phyloP scores from a whole-genome alignment of 2,113 vertebrate genomes.

The Mellivora capensis region DNA sequence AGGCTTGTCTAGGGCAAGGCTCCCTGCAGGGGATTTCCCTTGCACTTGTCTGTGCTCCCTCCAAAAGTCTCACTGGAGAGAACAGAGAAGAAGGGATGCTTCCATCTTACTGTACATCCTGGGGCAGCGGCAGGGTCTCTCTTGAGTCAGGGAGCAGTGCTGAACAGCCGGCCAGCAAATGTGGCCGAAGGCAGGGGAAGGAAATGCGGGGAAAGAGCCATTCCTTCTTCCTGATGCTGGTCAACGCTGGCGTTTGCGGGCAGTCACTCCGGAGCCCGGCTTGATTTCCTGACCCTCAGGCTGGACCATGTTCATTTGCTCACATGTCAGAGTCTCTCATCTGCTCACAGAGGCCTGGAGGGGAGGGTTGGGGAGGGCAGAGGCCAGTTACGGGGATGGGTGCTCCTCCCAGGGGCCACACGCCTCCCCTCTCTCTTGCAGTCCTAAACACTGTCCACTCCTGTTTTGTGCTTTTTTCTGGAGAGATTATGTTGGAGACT shows the following conservation, averaged over 20 bases:
- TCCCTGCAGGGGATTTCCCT: not conserved
- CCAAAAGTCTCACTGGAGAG: not conserved
- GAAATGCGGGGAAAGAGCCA: accelerated
- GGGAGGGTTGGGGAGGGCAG: not conserved
- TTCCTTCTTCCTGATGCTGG: not conserved
- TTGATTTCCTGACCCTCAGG: not conserved
- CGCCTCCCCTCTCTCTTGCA: not conserved
- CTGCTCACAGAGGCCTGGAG: not conserved
- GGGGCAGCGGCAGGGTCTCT: not conserved
- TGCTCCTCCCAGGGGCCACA: not conserved
- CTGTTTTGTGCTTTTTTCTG: not conserved
- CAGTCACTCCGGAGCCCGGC: accelerated
- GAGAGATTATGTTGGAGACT: not conserved
- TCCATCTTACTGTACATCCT: not conserved
- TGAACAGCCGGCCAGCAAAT: not conserved
- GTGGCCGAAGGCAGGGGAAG: not conserved
- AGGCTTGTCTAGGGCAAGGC: not conserved
- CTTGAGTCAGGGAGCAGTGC: not conserved
- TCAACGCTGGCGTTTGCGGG: accelerated
- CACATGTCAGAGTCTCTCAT: not conserved
- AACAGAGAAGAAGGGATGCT: not conserved
- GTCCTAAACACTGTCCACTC: not conserved
- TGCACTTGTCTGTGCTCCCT: not conserved
- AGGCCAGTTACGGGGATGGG: not conserved
- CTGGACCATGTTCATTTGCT: not conserved